Evolutionary conservation across 92 coral and sea anemone genomes (phyloP), one percentile per base, ranked within the genome.

Genomic region (Scolanthus callimorphus): DNA sequence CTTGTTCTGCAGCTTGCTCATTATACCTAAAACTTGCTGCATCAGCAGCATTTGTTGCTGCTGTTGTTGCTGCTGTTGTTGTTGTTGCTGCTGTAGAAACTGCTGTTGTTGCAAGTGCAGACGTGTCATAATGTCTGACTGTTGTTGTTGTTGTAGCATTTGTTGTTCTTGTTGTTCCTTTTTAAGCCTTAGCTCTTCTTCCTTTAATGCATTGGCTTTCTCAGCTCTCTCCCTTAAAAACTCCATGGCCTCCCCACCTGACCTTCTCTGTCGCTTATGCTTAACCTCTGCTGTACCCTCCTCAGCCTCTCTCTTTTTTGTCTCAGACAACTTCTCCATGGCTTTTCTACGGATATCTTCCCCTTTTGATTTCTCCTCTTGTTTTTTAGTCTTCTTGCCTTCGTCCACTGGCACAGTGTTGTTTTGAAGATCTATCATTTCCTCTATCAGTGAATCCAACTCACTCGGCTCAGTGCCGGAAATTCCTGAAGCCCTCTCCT

Each of bases 281-380:
- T 9, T 57, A 30, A 24, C 61, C 13, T 25, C 69, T 55, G 24
- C 45, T 6, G 43, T 15, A 6, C 9, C 43, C 78, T 48, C 70
- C 25, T 62, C 74, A 51, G 63, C 39, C 49, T 73, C 61, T 59
- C 79, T 51, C 63, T 73, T 73, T 63, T 53, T 29, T 53, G 68
- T 65, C 47, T 45, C 68, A 25, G 37, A 41, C 49, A 70, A 31
- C 15, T 52, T 71, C 62, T 71, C 56, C 78, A 71, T 71, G 19
- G 78, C 78, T 67, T 67, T 67, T 20, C 58, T 29, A 55, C 76
- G 67, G 57, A 76, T 60, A 59, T 67, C 76, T 67, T 67, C 76
- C 45, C 70, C 76, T 61, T 57, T 56, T 57, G 68, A 62, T 66
- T 54, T 66, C 31, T 75, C 68, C 49, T 74, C 59, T 46, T 45